A percentile compares a stretch with the other conserved stretches of the same genome.
phyloP scores from a whole-genome alignment of 2,113 vertebrate genomes.

The Miniopterus natalensis region DNA sequence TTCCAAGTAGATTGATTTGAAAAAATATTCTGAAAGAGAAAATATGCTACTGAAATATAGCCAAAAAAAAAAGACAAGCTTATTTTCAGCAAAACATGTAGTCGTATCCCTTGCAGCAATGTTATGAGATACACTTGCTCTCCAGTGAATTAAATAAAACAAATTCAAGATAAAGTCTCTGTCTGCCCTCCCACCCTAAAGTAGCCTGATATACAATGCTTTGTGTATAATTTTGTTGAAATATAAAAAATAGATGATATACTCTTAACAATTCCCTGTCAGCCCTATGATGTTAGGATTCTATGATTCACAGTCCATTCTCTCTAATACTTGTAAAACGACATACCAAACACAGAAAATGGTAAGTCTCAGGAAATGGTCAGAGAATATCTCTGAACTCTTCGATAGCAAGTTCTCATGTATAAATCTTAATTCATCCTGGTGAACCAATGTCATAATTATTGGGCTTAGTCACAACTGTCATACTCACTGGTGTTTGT shows the following conservation, averaged over 20 bases:
- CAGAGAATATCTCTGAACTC: neutral
- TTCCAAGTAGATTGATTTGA: neutral
- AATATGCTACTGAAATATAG: neutral
- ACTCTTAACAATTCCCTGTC: neutral
- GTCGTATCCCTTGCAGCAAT: neutral
- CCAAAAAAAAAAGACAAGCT: neutral
- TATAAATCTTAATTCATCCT: neutral
- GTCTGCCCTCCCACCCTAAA: neutral
- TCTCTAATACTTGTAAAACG: neutral
- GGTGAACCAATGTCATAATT: neutral
- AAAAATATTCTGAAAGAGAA: slow-evolving; percentile 12
- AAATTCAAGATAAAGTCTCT: neutral
- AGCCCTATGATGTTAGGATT: neutral
- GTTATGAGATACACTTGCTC: neutral
- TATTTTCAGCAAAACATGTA: slow-evolving; percentile 13
- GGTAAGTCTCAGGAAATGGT: neutral
- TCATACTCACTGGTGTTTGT: neutral
- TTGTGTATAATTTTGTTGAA: neutral
- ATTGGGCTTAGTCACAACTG: neutral
- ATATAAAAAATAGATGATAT: neutral
- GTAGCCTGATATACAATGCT: neutral
- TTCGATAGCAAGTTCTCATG: neutral
- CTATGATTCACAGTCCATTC: neutral
- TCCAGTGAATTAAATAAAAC: neutral
- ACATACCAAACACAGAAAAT: neutral